Evolutionary conservation across 2,113 vertebrate genomes (phyloP).

Genomic region (Callaeas wilsoni): DNA sequence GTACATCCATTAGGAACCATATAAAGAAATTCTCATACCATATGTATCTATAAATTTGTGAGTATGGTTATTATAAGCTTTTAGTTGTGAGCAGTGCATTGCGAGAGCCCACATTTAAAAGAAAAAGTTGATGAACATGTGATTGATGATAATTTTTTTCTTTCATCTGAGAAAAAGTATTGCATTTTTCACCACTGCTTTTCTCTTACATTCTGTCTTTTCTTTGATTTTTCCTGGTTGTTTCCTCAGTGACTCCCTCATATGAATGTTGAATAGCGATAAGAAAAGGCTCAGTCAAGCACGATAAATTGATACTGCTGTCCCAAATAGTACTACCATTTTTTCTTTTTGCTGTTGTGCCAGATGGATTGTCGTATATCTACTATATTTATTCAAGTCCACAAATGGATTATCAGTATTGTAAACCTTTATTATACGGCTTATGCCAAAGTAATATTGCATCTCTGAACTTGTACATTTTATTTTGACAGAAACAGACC

Average conservation of each 20-base stretch:
- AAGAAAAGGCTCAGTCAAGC: neutral
- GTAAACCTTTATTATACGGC: neutral
- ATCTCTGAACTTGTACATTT: slow-evolving; percentile 33
- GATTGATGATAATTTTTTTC: neutral
- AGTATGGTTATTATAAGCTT: neutral
- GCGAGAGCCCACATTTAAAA: neutral
- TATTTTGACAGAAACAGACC: slow-evolving; percentile 62
- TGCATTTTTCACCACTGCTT: neutral
- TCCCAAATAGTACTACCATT: neutral
- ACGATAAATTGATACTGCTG: neutral
- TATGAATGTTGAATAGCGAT: neutral
- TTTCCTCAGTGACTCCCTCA: neutral
- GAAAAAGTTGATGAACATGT: neutral
- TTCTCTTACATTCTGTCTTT: neutral
- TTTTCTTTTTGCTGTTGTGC: neutral
- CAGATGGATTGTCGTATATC: neutral
- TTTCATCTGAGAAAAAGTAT: neutral
- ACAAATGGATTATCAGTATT: neutral
- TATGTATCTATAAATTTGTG: neutral
- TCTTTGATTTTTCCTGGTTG: neutral
- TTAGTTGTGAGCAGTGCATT: neutral
- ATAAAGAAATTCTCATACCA: neutral
- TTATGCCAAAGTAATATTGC: neutral
- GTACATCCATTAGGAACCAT: neutral
- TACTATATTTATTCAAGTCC: neutral